A percentile compares a stretch with the other conserved stretches of the same genome.
phyloP scores from a whole-genome alignment of 2,113 vertebrate genomes.

The Pithys albifrons region DNA sequence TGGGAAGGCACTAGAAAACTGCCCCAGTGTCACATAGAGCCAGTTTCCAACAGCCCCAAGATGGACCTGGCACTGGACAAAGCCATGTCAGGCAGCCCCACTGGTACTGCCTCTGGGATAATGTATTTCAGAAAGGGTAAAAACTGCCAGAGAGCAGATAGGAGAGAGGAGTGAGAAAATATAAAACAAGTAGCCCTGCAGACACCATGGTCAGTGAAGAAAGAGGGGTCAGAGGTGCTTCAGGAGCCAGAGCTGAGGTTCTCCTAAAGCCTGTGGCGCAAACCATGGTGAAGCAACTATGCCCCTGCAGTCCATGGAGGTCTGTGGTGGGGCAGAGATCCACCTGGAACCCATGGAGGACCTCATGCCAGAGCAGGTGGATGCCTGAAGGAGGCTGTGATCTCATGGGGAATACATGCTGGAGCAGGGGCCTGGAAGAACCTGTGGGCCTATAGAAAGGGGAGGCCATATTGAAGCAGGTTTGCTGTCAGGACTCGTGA shows the following conservation, averaged over 20 bases:
- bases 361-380: fast-evolving
- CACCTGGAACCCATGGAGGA: neutral
- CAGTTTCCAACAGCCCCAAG: neutral
- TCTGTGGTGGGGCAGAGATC: neutral
- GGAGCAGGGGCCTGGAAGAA: neutral
- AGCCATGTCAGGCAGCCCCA: neutral
- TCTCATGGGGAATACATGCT: fast-evolving
- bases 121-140: neutral
- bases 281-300: neutral
- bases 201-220: neutral
- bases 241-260: fast-evolving
- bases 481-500: neutral
- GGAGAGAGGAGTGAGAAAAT: neutral
- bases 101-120: neutral
- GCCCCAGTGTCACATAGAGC: fast-evolving
- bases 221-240: neutral
- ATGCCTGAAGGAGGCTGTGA: neutral
- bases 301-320: fast-evolving
- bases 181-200: neutral
- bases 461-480: fast-evolving
- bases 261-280: fast-evolving
- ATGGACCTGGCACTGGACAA: fast-evolving
- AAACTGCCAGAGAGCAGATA: neutral
- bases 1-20: neutral
- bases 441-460: fast-evolving